Base-by-base conservation (phyloP, 2,888 invertebrate species). In the Scaptomyza caliginosa region DNA sequence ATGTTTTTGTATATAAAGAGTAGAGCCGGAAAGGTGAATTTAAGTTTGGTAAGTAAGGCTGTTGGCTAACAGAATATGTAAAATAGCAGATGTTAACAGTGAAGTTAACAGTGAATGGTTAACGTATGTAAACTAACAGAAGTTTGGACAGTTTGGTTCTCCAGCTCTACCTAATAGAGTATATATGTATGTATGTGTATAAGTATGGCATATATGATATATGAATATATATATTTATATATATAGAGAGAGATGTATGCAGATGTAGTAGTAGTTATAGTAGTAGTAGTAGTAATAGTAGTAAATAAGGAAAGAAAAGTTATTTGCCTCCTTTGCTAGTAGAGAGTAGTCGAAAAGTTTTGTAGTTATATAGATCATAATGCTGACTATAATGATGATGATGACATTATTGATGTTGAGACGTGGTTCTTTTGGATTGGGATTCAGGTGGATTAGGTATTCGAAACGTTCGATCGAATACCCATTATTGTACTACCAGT, bases 401-500 rank as follows among this genome's bases (percentile, higher is more conserved):
- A 28, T 38, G 50, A 58, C 36, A 60, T 54, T 40, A 62, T 28
- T 34, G 59, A 45, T 28, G 56, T 38, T 36, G 45, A 34, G 24
- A 54, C 8, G 42, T 28, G 54, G 23, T 17, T 24, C 16, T 46
- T 30, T 43, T 32, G 24, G 38, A 26, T 40, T 36, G 10, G 19
- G 30, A 45, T n/a, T 46, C 16, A 34, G 34, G 34, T 34, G 17
- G 42, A 52, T 40, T 32, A 60, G 79, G 87, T 80, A 87, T 84
- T 83, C 83, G 80, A 79, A 75, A 63, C 64, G 4, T 8, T 19
- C 0, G 16, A 34, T 72, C 68, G 72, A 67, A 67, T 67, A 68
- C 64, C 72, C 40, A 74, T 24, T 91, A 84, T 89, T 89, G 89
- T 91, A 90, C 91, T 91, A 92, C 91, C 91, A 92, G 88, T 92